Conservation (phyloP, 1,140 invertebrate species). For the Notospermus geniculatus region DNA sequence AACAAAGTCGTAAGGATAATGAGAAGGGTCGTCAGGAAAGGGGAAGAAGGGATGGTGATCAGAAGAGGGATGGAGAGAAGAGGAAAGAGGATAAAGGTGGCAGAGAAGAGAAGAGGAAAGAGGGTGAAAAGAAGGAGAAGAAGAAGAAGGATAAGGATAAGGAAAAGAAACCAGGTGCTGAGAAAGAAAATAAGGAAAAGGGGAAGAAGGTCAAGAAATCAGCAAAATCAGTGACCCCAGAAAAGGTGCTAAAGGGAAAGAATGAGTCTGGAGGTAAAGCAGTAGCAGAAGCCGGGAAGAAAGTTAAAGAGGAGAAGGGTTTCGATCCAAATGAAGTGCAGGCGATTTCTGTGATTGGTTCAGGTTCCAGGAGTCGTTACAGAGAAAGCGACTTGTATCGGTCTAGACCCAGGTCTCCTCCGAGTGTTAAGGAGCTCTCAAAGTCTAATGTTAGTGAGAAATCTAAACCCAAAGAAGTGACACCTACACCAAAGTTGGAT, state of each 20-base stretch:
- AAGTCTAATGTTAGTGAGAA: no score
- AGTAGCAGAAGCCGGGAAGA: conserved; percentile 31
- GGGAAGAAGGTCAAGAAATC: conserved; percentile 46
- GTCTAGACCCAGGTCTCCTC: no score
- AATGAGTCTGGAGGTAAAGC: conserved; percentile 30
- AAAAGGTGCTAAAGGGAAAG: conserved; percentile 10
- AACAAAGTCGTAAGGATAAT: neutral
- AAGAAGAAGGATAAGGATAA: conserved; percentile 49
- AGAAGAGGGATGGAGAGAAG: conserved; percentile 16
- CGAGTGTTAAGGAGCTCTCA: no score
- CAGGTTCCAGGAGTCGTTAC: no score
- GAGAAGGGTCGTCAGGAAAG: no score
- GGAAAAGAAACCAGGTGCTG: conserved; percentile 39
- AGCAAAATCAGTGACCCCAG: conserved; percentile 22
- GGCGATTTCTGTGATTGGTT: no score
- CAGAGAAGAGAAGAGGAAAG: conserved; percentile 32
- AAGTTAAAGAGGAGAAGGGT: conserved; percentile 23
- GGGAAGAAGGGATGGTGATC: no score
- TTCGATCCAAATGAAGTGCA: no score
- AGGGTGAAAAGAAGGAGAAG: conserved; percentile 52
- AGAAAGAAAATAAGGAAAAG: conserved; percentile 41
- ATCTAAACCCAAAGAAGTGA: no score
- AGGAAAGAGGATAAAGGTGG: conserved; percentile 26
- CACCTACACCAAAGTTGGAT: no score
- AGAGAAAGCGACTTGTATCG: no score